Evolutionary conservation across 2,113 vertebrate species (phyloP), one percentile per base, ranked within the genome.

Genomic region (Crotalus tigris): DNA sequence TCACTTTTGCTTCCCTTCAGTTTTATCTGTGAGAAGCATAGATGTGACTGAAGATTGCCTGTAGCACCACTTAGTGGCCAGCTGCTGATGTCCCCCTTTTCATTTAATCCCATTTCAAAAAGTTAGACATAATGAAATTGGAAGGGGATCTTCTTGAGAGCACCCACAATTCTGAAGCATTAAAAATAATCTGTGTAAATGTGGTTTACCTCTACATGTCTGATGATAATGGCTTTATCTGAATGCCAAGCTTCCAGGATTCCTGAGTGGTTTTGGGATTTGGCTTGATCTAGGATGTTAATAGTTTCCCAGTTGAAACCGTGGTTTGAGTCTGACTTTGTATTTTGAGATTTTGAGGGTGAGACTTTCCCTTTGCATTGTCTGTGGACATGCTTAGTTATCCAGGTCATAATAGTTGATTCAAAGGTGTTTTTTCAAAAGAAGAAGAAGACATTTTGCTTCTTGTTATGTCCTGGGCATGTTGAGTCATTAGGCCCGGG

Each of bases 61-160:
- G 94, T 29, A 97, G 96, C 95, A 95, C 95, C 94, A 7, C 96
- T 26, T 96, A 95, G 97, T 23, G 93, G 96, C 51, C 94, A 91
- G 0, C 23, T 2, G 51, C 90, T 90, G 89, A 5, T 53, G 57
- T 4, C 61, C 57, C 61, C 33, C 46, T 39, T 81, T 6, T 75
- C n/a, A 39, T 39, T 39, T 39, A 39, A 39, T 39, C n/a, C n/a
- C 15, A 17, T 39, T 81, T 81, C n/a, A 19, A 81, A 81, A 81
- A 39, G 5, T 39, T 39, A 81, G 33, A 17, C n/a, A 6, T 33
- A 39, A 19, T 81, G 15, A 39, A 39, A 39, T 81, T 81, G 69
- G 24, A 86, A 1, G 90, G 24, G 17, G 19, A 26, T 57, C 1
- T 44, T 57, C 12, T 85, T 23, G 4, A 9, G 61, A 81, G 13